Conservation (phyloP, 2,888 invertebrate genomes). For the Hybos culiciformis region DNA sequence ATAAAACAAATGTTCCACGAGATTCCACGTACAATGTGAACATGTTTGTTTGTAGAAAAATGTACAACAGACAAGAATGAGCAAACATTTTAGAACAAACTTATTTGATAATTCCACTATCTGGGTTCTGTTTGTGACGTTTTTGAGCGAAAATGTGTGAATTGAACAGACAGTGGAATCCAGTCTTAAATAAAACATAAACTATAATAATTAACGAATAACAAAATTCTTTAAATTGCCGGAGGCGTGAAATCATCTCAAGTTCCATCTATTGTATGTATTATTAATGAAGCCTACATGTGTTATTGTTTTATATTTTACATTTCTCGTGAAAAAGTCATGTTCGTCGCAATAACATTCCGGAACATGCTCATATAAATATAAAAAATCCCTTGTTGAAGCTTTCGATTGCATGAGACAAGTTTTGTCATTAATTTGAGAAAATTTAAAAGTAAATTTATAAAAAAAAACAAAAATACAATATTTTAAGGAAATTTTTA, state of each 20-base stretch:
- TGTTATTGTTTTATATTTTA: constrained; percentile 89
- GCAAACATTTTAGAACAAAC: too few species aligned
- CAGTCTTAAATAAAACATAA: constrained; percentile 70
- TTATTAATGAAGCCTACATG: constrained; percentile 72
- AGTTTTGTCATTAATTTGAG: constrained; percentile 36
- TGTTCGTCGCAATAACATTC: constrained; percentile 60
- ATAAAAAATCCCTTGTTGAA: constrained; percentile 36
- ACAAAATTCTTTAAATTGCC: constrained; percentile 61
- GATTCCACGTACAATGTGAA: too few species aligned
- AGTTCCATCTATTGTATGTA: constrained; percentile 78
- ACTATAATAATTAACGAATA: constrained; percentile 57
- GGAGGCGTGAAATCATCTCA: constrained; percentile 68
- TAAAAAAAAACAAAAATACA: too few species aligned
- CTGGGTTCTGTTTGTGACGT: too few species aligned
- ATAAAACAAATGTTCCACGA: too few species aligned
- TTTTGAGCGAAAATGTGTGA: too few species aligned
- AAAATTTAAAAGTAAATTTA: constrained; percentile 39
- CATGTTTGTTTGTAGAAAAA: too few species aligned
- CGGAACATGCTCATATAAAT: constrained; percentile 43
- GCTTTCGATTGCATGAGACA: constrained; percentile 57
- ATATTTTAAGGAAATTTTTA: too few species aligned
- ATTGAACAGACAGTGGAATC: too few species aligned
- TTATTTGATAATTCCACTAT: too few species aligned
- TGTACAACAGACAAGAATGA: too few species aligned
- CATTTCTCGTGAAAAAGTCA: constrained; percentile 65